Conservation (phyloP, 2,113 vertebrate species). For the Verasper variegatus region DNA sequence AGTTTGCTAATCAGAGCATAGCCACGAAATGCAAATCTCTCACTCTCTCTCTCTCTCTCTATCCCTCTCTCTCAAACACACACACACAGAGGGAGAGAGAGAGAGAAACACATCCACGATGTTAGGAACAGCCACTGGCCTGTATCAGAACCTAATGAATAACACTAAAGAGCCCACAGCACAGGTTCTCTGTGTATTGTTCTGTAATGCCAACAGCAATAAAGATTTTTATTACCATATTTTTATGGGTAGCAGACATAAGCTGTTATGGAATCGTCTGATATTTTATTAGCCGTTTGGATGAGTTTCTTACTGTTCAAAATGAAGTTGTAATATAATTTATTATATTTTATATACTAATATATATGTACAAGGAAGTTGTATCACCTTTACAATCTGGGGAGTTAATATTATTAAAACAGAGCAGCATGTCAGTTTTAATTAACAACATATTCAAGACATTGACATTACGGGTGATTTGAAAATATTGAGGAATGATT, state of each 20-base stretch:
- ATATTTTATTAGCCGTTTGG: slow-evolving; percentile 59
- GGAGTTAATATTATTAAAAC: slow-evolving; percentile 28
- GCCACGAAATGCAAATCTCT: slow-evolving; percentile 74
- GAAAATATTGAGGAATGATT: background rate
- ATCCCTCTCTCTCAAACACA: slow-evolving; percentile 20
- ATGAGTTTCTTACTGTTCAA: slow-evolving; percentile 51
- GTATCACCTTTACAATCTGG: slow-evolving; percentile 15
- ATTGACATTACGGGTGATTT: background rate
- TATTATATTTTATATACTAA: slow-evolving; percentile 45
- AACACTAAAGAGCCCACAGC: slow-evolving; percentile 73
- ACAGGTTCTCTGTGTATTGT: slow-evolving; percentile 73
- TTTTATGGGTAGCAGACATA: slow-evolving; percentile 72
- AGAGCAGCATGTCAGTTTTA: background rate
- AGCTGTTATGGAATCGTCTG: slow-evolving; percentile 60
- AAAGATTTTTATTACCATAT: slow-evolving; percentile 74
- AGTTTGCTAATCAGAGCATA: slow-evolving; percentile 80
- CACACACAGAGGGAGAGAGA: slow-evolving; percentile 26
- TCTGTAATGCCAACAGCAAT: slow-evolving; percentile 72
- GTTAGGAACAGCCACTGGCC: slow-evolving; percentile 65
- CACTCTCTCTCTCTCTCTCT: slow-evolving; percentile 31
- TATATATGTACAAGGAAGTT: slow-evolving; percentile 34
- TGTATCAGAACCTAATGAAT: slow-evolving; percentile 78
- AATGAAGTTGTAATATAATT: slow-evolving; percentile 59
- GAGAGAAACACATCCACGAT: slow-evolving; percentile 44
- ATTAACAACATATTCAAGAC: background rate